Conservation (phyloP, 1,140 invertebrate genomes). For the Fopius arisanus region DNA sequence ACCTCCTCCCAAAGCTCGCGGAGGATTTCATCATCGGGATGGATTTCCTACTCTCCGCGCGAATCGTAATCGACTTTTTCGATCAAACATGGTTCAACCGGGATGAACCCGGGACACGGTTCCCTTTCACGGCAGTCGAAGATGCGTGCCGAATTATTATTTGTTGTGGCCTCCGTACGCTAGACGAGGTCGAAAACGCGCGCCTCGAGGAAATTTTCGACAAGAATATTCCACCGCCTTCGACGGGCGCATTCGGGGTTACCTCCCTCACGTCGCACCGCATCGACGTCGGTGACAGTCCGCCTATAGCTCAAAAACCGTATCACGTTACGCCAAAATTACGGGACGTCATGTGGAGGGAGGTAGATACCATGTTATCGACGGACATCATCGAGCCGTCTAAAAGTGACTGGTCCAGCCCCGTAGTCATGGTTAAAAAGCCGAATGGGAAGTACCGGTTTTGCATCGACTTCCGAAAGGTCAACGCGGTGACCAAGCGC, state of each 20-base stretch:
- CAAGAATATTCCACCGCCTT: neutral
- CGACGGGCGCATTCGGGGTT: neutral
- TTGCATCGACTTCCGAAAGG: too few species aligned
- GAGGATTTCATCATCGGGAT: slow-evolving; percentile 24
- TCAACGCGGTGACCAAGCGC: too few species aligned
- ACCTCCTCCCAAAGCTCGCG: neutral
- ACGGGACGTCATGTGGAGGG: too few species aligned
- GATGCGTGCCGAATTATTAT: neutral
- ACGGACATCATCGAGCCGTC: slow-evolving; percentile 18
- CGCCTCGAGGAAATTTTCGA: neutral
- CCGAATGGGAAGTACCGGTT: too few species aligned
- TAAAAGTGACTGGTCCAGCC: too few species aligned
- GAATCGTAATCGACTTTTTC: too few species aligned
- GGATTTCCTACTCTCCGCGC: slow-evolving; percentile 18
- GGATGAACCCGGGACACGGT: neutral
- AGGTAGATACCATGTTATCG: slow-evolving; percentile 40
- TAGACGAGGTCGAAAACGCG: neutral
- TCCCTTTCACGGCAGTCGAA: neutral
- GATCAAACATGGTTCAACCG: neutral
- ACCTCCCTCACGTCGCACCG: neutral
- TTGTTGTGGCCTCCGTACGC: neutral
- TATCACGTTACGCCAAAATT: too few species aligned
- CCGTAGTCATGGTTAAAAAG: too few species aligned
- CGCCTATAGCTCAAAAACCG: too few species aligned
- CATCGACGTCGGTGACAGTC: too few species aligned